Evolutionary conservation across 92 coral and sea anemone genomes (phyloP).

Genomic region (Phenganax stokvisi): DNA sequence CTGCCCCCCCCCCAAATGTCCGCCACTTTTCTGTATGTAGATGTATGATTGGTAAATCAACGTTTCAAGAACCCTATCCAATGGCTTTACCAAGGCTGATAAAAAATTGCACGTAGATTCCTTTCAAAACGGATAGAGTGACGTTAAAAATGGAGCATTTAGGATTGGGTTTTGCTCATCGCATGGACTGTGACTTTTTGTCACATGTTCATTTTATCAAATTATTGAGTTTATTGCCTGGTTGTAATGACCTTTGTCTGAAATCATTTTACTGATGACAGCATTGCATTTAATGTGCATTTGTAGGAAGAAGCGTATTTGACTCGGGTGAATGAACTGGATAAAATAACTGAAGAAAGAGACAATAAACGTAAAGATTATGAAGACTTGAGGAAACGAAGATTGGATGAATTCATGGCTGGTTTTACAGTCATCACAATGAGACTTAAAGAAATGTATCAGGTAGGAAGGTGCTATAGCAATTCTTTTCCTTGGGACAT

Average conservation of each 20-base stretch:
- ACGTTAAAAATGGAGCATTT: too few species aligned
- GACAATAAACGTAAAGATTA: slow-evolving; percentile 81
- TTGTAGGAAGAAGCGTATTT: slow-evolving; percentile 89
- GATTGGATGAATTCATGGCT: slow-evolving; percentile 96
- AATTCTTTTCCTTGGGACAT: too few species aligned
- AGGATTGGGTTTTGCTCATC: not conserved
- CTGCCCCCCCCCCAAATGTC: too few species aligned
- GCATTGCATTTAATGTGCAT: not conserved
- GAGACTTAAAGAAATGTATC: slow-evolving; percentile 96
- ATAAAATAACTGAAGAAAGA: slow-evolving; percentile 80
- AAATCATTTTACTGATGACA: too few species aligned
- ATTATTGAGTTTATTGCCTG: not conserved
- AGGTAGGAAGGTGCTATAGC: slow-evolving; percentile 37
- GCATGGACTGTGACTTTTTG: not conserved
- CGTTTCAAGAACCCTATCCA: too few species aligned
- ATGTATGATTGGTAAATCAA: too few species aligned
- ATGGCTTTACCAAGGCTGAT: too few species aligned
- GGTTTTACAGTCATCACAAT: slow-evolving; percentile 89
- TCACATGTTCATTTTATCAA: not conserved
- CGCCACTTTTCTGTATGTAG: too few species aligned
- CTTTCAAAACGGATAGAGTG: too few species aligned
- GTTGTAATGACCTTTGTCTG: too few species aligned
- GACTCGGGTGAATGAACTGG: slow-evolving; percentile 80
- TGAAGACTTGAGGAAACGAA: slow-evolving; percentile 76
- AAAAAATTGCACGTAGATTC: too few species aligned